These are phyloP conservation scores for Leptinotarsa texana DNA, from an alignment of 1,140 invertebrate species.

Conservation along the genomic window DNA sequence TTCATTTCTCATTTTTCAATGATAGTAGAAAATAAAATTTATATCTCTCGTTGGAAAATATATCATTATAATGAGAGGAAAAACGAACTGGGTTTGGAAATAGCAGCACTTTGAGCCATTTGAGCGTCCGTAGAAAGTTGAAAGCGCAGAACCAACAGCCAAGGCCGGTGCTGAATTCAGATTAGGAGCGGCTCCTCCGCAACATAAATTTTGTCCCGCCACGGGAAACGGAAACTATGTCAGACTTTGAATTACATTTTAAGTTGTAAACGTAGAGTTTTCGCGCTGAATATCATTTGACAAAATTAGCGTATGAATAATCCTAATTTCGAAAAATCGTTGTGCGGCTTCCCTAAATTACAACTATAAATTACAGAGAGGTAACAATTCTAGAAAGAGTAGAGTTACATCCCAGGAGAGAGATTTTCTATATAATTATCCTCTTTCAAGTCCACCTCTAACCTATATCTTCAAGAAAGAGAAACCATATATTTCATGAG, in stretches of 20 bases:
- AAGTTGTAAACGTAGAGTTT: slow-evolving; percentile 35
- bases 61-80: neutral
- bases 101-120: neutral
- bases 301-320: slow-evolving; percentile 21
- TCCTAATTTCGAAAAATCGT: neutral
- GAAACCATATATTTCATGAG: no score
- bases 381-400: no score
- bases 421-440: no score
- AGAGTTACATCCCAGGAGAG: no score
- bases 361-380: no score
- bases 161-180: slow-evolving; percentile 21
- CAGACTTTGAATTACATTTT: slow-evolving; percentile 46
- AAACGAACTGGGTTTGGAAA: neutral
- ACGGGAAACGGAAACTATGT: slow-evolving; percentile 45
- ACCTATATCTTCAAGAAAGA: no score
- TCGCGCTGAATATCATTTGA: slow-evolving; percentile 39
- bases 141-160: slow-evolving; percentile 15
- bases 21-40: no score
- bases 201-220: slow-evolving; percentile 42
- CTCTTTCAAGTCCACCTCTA: no score
- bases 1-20: no score
- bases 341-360: neutral
- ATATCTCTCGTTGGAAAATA: no score
- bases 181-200: slow-evolving; percentile 31
- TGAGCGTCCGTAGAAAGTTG: slow-evolving; percentile 1